Conservation (phyloP, 2,797 vertebrate genomes). For the Pseudochromis fuscus region DNA sequence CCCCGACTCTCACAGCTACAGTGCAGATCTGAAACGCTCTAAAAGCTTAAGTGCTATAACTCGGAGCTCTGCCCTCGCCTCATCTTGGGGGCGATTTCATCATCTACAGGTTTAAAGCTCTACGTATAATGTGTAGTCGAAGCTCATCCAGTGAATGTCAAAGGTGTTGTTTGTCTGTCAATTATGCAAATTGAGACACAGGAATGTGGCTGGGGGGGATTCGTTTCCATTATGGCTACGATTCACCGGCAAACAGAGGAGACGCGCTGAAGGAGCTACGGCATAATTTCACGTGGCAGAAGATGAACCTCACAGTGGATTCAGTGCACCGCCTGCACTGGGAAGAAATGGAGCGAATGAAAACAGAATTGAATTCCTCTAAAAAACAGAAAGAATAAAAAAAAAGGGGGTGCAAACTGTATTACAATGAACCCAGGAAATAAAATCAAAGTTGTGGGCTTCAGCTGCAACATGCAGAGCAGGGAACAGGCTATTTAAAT, state of each 20-base stretch:
- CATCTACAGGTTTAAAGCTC: constrained; percentile 18
- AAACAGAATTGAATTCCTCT: constrained; percentile 75
- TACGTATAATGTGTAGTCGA: constrained; percentile 4
- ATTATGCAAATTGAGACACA: constrained; percentile 40
- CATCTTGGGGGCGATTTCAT: constrained; percentile 4
- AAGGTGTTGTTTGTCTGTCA: constrained; percentile 49
- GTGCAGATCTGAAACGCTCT: not conserved
- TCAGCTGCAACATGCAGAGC: constrained; percentile 65
- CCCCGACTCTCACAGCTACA: not conserved
- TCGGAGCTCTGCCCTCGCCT: not conserved
- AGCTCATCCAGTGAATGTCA: constrained; percentile 17
- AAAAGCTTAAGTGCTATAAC: constrained; percentile 19
- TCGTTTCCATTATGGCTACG: constrained; percentile 52
- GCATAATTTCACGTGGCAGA: constrained; percentile 63
- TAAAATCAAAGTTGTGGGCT: constrained; percentile 51
- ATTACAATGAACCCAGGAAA: constrained; percentile 61
- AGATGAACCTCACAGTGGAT: constrained; percentile 64
- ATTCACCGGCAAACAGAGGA: constrained; percentile 54
- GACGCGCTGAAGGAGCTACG: constrained; percentile 35
- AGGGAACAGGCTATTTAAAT: constrained; percentile 70
- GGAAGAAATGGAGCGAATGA: constrained; percentile 75
- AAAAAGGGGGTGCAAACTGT: constrained; percentile 56
- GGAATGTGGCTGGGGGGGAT: constrained; percentile 11
- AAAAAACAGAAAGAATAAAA: constrained; percentile 72
- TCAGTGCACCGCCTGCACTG: constrained; percentile 47